Base-by-base conservation (phyloP, 1,140 invertebrate genomes). In the Ips nitidus region DNA sequence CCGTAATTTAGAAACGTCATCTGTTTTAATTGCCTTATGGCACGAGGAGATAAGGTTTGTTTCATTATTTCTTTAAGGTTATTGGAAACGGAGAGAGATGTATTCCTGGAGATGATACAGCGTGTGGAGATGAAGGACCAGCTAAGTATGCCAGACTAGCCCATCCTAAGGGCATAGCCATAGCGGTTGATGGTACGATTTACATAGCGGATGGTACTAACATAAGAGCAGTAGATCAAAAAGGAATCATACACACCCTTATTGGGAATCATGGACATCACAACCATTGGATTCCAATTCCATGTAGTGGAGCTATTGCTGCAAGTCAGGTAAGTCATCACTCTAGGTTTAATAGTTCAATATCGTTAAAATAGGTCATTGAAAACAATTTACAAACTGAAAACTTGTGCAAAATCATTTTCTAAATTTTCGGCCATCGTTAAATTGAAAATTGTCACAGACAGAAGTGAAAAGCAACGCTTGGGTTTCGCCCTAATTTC, bases 21-120 rank as follows among this genome's bases (percentile, higher is more conserved):
- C 8, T 57, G 8, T 55, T 55, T 55, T 55, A 55, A 36, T 55
- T 55, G 52, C 37, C n/a, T 37, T 55, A 55, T 3, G 45, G 37
- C 52, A 55, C 4, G 8, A 38, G 52, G 52, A 22, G 45, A n/a
- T 4, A 47, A 47, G 4, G 45, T 47, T n/a, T 47, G 45, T 55
- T 55, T 55, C 22, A 50, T 8, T 50, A 50, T 8, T 60, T 52
- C 2, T 70, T 70, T 52, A 71, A 80, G 74, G 91, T 97, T 8
- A 95, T 97, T 52, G 97, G 97, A 3, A 97, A 91, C 77, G 97
- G 97, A n/a, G 93, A 95, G 76, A 86, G 95, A 71, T 99, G 97
- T 81, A 92, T 97, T 63, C 96, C 95, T 3, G 95, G 95, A 2
- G 95, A 98, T 77, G 85, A 86, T 74, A 85, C 84, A 55, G 91